Evolutionary conservation across 1,140 invertebrate species (phyloP).

Genomic region (Plutomurus gul): DNA sequence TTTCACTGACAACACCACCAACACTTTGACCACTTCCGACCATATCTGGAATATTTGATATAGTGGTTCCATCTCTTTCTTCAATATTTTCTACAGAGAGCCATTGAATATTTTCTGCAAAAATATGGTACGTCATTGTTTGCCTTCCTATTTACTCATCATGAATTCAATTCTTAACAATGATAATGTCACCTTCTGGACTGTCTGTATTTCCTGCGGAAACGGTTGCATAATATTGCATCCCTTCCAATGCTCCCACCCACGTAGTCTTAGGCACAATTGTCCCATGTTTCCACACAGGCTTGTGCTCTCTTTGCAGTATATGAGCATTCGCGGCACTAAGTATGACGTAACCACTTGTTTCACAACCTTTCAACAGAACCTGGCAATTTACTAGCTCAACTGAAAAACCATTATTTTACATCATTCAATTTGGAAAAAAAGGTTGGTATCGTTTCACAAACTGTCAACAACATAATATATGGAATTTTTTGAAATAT

Average conservation of each 20-base stretch:
- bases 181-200: conserved; percentile 57
- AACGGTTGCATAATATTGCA: conserved; percentile 99
- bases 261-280: conserved; percentile 92
- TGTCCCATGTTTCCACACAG: conserved; percentile 86
- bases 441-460: conserved; percentile 47
- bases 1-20: conserved; percentile 91
- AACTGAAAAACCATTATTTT: conserved; percentile 61
- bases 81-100: conserved; percentile 89
- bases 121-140: too few species aligned
- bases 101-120: conserved; percentile 91
- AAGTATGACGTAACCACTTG: conserved; percentile 93
- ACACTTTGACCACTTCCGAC: conserved; percentile 94
- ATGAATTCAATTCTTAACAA: too few species aligned
- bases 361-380: conserved; percentile 92
- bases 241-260: conserved; percentile 91
- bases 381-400: conserved; percentile 95
- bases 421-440: neutral
- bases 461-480: neutral
- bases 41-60: conserved; percentile 83
- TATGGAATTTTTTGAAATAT: neutral
- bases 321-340: conserved; percentile 95
- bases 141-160: too few species aligned
- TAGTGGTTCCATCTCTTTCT: conserved; percentile 73
- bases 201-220: conserved; percentile 77
- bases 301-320: conserved; percentile 84